phyloP scores from a whole-genome alignment of 2,797 vertebrate species.

The Helostoma temminkii region DNA sequence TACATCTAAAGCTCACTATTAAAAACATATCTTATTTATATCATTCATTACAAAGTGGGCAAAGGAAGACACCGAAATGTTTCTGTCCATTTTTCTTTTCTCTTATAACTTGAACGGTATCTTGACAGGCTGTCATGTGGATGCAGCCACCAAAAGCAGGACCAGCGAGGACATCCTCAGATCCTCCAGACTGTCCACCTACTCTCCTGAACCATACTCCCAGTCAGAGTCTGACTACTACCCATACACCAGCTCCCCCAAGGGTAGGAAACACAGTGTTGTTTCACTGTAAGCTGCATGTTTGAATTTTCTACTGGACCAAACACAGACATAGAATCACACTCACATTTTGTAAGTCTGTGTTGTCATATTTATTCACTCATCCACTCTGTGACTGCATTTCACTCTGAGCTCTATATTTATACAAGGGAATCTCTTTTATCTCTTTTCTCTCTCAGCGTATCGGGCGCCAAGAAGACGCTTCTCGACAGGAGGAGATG shows the following conservation, averaged over 20 bases:
- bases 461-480: slow-evolving; percentile 87
- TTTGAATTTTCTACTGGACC: slow-evolving; percentile 1
- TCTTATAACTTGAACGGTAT: neutral
- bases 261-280: slow-evolving; percentile 80
- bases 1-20: no score
- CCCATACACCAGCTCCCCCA: slow-evolving; percentile 91
- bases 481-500: slow-evolving; percentile 93
- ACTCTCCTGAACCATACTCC: slow-evolving; percentile 92
- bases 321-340: slow-evolving; percentile 13
- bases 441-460: slow-evolving; percentile 65
- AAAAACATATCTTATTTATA: no score
- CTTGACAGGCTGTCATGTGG: slow-evolving; percentile 72
- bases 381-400: slow-evolving; percentile 22
- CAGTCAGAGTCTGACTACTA: slow-evolving; percentile 92
- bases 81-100: no score
- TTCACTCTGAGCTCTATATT: slow-evolving; percentile 33
- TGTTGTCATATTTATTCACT: slow-evolving; percentile 52
- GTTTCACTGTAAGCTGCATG: neutral
- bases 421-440: slow-evolving; percentile 54
- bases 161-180: slow-evolving; percentile 96
- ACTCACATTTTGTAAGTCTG: slow-evolving; percentile 37
- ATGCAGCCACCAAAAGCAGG: slow-evolving; percentile 93
- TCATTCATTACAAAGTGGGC: no score
- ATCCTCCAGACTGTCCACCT: slow-evolving; percentile 93
- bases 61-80: no score